Conservation (phyloP, 2,797 vertebrate species). For the Vespertilio murinus region DNA sequence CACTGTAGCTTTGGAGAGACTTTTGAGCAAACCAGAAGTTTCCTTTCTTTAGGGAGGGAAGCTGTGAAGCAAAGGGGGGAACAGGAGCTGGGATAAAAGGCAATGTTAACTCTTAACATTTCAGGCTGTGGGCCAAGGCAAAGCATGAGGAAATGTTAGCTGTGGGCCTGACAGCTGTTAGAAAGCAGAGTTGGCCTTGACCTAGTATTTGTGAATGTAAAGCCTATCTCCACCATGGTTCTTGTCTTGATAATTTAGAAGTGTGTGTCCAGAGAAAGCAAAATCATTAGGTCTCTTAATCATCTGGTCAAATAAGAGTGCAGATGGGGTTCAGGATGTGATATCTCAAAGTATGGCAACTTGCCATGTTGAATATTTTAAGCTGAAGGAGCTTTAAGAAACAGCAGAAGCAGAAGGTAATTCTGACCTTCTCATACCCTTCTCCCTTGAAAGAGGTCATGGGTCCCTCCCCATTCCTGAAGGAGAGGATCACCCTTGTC, state of each 20-base stretch:
- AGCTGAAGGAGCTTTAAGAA: not conserved
- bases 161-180: conserved; percentile 4
- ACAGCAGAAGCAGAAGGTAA: not conserved
- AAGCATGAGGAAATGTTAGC: conserved; percentile 72
- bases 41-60: not conserved
- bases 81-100: not conserved
- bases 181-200: conserved; percentile 4
- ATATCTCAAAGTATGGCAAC: not conserved
- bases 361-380: not conserved
- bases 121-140: conserved; percentile 53
- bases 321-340: not conserved
- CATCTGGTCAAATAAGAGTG: not conserved
- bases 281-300: not conserved
- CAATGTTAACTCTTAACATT: conserved; percentile 9
- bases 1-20: conserved; percentile 68
- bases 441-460: not conserved
- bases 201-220: not conserved
- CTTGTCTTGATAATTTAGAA: not conserved
- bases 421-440: not conserved
- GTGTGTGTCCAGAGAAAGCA: not conserved
- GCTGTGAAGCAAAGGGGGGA: not conserved
- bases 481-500: not conserved
- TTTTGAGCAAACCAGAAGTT: conserved; percentile 71
- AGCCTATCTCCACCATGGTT: not conserved
- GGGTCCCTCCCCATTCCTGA: not conserved